A percentile compares a stretch with the other conserved stretches of the same genome.
phyloP scores from a whole-genome alignment of 1,140 invertebrate genomes.

The Rhyacophila brunnea region DNA sequence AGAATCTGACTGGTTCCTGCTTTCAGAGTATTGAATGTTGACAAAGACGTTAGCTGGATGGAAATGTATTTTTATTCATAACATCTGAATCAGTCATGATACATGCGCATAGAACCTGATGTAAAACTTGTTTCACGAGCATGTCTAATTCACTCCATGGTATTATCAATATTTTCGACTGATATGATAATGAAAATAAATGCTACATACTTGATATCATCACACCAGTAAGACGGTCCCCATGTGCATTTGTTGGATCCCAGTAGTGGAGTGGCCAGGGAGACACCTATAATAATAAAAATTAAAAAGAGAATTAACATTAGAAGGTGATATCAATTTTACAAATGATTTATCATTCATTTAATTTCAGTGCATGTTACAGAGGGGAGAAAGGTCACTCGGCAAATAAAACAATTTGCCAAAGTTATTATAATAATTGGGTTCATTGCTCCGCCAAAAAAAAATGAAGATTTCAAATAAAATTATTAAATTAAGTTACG shows the following conservation, averaged over 20 bases:
- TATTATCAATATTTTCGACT: not conserved
- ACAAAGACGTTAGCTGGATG: not conserved
- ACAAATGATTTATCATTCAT: too few species aligned
- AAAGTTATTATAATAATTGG: too few species aligned
- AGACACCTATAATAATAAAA: conserved; percentile 33
- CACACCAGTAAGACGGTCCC: conserved; percentile 83
- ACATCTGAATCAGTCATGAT: too few species aligned
- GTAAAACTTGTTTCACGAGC: not conserved
- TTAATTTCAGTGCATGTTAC: too few species aligned
- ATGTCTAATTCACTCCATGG: not conserved
- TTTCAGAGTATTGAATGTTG: not conserved
- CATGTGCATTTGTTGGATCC: conserved; percentile 70
- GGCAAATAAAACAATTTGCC: too few species aligned
- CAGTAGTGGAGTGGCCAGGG: conserved; percentile 43
- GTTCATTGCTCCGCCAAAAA: too few species aligned
- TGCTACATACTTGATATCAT: conserved; percentile 68
- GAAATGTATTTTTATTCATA: not conserved
- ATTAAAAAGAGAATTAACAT: too few species aligned
- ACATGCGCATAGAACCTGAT: not conserved
- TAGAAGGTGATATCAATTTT: not conserved
- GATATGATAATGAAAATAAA: not conserved
- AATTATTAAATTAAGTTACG: too few species aligned
- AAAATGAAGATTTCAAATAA: too few species aligned
- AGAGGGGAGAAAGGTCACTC: too few species aligned
- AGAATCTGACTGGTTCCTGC: too few species aligned